Evolutionary conservation across 2,888 invertebrate genomes (phyloP), one percentile per base, ranked within the genome.

Genomic region (Adelognathus sp.): DNA sequence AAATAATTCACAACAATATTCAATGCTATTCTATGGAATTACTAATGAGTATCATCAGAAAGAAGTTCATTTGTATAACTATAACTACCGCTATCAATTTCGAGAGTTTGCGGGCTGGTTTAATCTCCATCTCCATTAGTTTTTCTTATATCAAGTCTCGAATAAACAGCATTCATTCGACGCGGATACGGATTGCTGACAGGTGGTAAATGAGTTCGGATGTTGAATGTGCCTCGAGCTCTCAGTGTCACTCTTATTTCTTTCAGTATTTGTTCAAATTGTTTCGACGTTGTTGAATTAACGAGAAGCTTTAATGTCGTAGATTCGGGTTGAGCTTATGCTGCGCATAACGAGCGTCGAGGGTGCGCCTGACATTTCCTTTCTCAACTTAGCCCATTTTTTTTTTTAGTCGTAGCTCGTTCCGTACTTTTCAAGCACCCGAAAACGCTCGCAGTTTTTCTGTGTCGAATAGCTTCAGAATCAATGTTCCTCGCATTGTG

Each of bases 361-460:
- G 58, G 36, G 14, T 58, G 58, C 36, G n/a, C 36, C 36, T 21
- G 36, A 31, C 58, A 58, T 36, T 36, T n/a, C 21, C 36, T 18
- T 39, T 24, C 21, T 58, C n/a, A 58, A 36, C 36, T 39, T 58
- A n/a, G 21, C 24, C 21, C 58, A 39, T 58, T 58, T 36, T 58
- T 56, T 58, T 39, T 36, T 11, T 5, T 5, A n/a, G n/a, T n/a
- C 24, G 11, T 11, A 9, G 9, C 50, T 11, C 50, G 24, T 5
- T 24, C 24, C 21, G 50, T 50, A 50, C 24, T 50, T 50, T 50
- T n/a, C 50, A 21, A n/a, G 11, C 11, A 11, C 24, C 11, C 50
- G 24, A 24, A 24, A 50, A 50, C 21, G 1, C 21, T 50, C 50
- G 50, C 11, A 5, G 9, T 50, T 50, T 46, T 24, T 1, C 24